Percentiles rank a stretch among this genome's conserved stretches.
Evolutionary conservation across 2,888 invertebrate species (phyloP).

Genomic region (Glyphotaelius pellucidus): DNA sequence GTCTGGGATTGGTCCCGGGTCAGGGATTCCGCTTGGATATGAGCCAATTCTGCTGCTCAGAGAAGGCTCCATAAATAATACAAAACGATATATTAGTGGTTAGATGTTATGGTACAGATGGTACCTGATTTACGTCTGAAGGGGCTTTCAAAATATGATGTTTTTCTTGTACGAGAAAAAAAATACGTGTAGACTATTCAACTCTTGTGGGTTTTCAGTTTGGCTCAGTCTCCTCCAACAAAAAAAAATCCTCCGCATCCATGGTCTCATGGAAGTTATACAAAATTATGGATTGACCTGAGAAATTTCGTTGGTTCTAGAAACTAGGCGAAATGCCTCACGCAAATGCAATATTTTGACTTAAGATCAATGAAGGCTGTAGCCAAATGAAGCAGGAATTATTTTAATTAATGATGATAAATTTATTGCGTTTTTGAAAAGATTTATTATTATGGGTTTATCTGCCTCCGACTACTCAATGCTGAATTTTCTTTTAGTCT

Average conservation of each 20-base stretch:
- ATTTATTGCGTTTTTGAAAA: too few species aligned
- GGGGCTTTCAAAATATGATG: not conserved
- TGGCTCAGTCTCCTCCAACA: not conserved
- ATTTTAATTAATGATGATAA: too few species aligned
- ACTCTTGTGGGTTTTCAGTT: not conserved
- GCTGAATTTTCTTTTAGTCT: too few species aligned
- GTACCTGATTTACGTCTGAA: not conserved
- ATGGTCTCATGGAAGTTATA: not conserved
- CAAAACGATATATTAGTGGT: not conserved
- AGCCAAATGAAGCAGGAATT: not conserved
- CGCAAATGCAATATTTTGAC: not conserved
- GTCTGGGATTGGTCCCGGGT: conserved; percentile 37
- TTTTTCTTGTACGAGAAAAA: not conserved
- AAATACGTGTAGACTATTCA: not conserved
- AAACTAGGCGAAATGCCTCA: not conserved
- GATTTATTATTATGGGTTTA: too few species aligned
- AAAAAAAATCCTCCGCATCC: too few species aligned
- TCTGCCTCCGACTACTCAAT: too few species aligned
- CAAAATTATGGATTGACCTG: not conserved
- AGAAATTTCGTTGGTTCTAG: not conserved
- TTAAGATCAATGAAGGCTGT: not conserved
- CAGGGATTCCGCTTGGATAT: conserved; percentile 21
- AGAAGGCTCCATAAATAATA: not conserved
- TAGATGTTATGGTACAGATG: not conserved
- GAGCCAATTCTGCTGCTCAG: conserved; percentile 5